Base-by-base conservation (phyloP, 1,140 invertebrate genomes). In the Drosophila melanica region DNA sequence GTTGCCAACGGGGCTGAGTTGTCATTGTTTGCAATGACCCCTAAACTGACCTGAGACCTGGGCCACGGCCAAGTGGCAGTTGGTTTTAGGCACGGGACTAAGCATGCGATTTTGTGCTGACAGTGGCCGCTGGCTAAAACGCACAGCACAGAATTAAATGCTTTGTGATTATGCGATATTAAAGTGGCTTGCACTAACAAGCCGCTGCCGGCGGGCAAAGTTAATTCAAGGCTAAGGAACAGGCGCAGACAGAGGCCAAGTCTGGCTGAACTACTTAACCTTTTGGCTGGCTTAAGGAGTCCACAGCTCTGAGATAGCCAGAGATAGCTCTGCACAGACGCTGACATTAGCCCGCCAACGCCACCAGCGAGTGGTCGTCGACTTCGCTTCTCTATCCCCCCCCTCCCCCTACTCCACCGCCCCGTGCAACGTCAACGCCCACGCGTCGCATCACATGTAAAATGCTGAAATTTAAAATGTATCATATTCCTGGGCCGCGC, bases 241-340 rank as follows among this genome's bases (percentile, higher is more conserved):
- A 18, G 45, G 45, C 23, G 23, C 27, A 51, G 27, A 23, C 47
- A 11, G 16, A 10, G 62, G 41, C 53, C 54, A 53, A 16, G 66
- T 75, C 73, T 74, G 57, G 60, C 70, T 59, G 67, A 86, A 86
- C 81, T 89, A 89, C 84, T 89, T 87, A 87, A 87, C 82, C 84
- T 87, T 82, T 85, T 64, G 66, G 74, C 75, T 10, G 48, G 48
- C 48, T 51, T 33, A 27, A 48, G 45, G 45, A 48, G 20, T 18
- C 10, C 45, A 48, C 45, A 23, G 0, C 5, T 16, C 2, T 23
- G 20, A 18, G 20, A 18, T 1, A 8, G 27, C 12, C 23, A 11
- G 12, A 44, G n/a, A 39, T 30, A 42, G 47, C 33, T 23, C 33
- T 23, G 33, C 37, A 58, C 39, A 68, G 77, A 65, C 77, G 48